Conservation (phyloP, 2,888 invertebrate genomes). For the Leptinotarsa juncta region DNA sequence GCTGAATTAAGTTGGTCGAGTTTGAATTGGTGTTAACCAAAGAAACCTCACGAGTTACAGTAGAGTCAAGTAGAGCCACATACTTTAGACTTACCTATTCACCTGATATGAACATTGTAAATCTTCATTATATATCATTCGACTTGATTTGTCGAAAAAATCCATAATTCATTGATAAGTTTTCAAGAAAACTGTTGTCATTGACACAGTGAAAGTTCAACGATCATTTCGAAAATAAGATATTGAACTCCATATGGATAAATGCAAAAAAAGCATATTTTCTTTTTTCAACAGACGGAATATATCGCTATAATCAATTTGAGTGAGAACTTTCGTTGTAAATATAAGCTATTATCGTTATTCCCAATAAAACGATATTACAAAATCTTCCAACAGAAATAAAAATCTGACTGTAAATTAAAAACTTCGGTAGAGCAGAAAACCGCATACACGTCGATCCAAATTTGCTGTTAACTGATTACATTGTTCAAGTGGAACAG, state of each 20-base stretch:
- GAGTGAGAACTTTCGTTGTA: not conserved
- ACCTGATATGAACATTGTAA: no score
- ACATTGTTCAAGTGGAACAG: slow-evolving; percentile 1
- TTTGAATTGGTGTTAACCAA: no score
- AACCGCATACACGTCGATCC: not conserved
- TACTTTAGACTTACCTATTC: no score
- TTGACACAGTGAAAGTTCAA: no score
- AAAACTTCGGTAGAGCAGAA: not conserved
- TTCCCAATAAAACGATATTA: not conserved
- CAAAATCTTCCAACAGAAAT: not conserved
- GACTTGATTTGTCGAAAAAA: no score
- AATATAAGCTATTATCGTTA: not conserved
- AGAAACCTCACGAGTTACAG: no score
- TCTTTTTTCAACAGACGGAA: not conserved
- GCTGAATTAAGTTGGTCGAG: no score
- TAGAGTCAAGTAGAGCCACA: no score
- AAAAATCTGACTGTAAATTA: not conserved
- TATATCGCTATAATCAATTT: not conserved
- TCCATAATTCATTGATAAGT: no score
- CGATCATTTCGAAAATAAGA: no score
- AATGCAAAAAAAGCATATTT: not conserved
- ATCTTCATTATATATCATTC: no score
- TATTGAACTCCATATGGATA: not conserved
- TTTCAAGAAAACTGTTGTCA: no score
- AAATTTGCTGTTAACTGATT: slow-evolving; percentile 2